Conservation (phyloP, 2,797 vertebrate species). For the Sarcophilus harrisii region DNA sequence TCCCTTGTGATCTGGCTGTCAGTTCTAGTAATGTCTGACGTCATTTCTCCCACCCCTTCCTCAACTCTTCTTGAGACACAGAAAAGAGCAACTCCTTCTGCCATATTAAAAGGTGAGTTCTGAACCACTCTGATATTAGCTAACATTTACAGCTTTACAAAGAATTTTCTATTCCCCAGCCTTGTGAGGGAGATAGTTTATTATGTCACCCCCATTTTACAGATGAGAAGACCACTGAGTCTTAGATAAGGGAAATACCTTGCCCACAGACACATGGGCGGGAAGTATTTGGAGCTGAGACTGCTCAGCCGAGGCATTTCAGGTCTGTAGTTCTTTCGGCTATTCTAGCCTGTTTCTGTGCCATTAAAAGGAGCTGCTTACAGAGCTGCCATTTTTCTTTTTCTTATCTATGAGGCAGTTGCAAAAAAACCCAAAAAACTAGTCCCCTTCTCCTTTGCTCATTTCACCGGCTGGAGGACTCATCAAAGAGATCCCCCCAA, state of each 20-base stretch:
- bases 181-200: background rate
- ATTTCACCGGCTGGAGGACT: background rate
- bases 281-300: background rate
- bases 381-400: background rate
- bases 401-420: background rate
- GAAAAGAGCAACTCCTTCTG: background rate
- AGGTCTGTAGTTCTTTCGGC: background rate
- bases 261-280: background rate
- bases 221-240: background rate
- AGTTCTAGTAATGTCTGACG: background rate
- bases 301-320: background rate
- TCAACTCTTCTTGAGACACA: background rate
- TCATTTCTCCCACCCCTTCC: background rate
- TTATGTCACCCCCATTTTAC: background rate
- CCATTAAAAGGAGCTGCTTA: background rate
- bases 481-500: background rate
- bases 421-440: background rate
- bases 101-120: constrained; percentile 65
- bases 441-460: background rate
- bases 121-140: constrained; percentile 49
- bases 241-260: background rate
- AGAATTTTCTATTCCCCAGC: constrained; percentile 13
- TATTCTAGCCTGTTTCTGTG: background rate
- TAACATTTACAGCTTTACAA: background rate
- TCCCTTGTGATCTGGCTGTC: background rate